Base-by-base conservation (phyloP, 2,797 vertebrate genomes). In the Eupleurogrammus muticus region DNA sequence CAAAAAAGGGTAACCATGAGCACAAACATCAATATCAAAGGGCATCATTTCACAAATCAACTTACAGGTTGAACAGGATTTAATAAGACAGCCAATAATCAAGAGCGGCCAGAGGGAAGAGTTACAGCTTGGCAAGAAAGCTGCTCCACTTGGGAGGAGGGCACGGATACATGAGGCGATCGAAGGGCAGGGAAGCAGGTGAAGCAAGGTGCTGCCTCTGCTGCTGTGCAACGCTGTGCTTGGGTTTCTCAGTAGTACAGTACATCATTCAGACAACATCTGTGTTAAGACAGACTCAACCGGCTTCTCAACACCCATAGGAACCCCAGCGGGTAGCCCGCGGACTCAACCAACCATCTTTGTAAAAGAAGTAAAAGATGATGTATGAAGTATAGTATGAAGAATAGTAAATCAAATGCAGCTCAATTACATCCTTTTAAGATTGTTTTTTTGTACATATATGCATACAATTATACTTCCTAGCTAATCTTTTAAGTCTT, bases 381-480 rank as follows among this genome's bases (percentile, higher is more conserved):
- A 90, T 78, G 67, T 79, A 80, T 80, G 68, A 79, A 72, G 73
- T 65, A 72, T 66, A 72, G 73, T 65, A 72, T 66, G 64, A 79
- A 68, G 77, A 81, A 80, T 63, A 75, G 58, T 67, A 82, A 91
- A 85, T 82, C 58, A 90, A 89, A 90, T 74, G 84, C 80, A 83
- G 81, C 77, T 87, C 83, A 79, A 61, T 81, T 88, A 86, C 87
- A 92, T 90, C 86, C 71, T 88, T 79, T 87, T 78, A 88, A 85
- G 87, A 83, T 89, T 89, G 68, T 82, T 87, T 84, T 28, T 89
- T 90, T 92, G 87, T 92, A 90, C 81, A 93, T 88, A 92, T 90
- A 90, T 92, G 88, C 92, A 92, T 92, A 94, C 86, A 93, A 89
- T 89, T 93, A 91, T 87, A 92, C 80, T 81, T 90, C 89, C 83